phyloP scores from a whole-genome alignment of 2,888 invertebrate species.

The Morpho deidamia region DNA sequence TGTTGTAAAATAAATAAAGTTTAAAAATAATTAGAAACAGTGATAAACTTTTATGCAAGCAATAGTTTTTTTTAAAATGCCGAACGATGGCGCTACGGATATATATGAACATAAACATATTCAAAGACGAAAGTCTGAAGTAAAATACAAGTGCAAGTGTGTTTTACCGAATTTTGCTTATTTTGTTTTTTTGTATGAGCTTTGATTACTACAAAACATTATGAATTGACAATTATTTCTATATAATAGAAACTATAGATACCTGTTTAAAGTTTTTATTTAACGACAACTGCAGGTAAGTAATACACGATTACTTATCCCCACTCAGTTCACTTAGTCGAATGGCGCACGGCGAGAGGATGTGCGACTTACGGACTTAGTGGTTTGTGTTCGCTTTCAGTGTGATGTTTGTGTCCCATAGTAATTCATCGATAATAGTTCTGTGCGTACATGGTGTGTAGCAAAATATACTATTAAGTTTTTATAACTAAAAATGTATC shows the following conservation, averaged over 20 bases:
- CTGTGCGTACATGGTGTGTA: constrained; percentile 12
- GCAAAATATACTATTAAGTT: constrained; percentile 18
- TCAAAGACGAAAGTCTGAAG: too few relatives aligned
- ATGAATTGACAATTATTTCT: neutral
- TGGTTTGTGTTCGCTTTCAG: constrained; percentile 36
- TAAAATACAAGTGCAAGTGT: too few relatives aligned
- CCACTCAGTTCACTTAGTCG: constrained; percentile 52
- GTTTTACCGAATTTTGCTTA: too few relatives aligned
- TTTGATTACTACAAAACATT: too few relatives aligned
- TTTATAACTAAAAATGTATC: constrained; percentile 39
- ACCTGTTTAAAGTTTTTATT: neutral
- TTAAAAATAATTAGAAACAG: too few relatives aligned
- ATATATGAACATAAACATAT: too few relatives aligned
- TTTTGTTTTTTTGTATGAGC: too few relatives aligned
- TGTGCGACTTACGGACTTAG: constrained; percentile 32
- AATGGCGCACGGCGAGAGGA: constrained; percentile 64
- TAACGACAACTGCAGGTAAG: constrained; percentile 8
- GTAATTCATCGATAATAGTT: constrained; percentile 36
- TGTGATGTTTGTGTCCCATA: constrained; percentile 60
- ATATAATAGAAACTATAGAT: neutral
- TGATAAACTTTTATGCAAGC: too few relatives aligned
- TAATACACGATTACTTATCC: constrained; percentile 41
- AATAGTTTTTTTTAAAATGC: too few relatives aligned
- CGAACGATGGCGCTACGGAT: too few relatives aligned
- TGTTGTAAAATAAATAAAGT: too few relatives aligned